Conservation (phyloP, 2,888 invertebrate species). For the Podotricha telesiphe region DNA sequence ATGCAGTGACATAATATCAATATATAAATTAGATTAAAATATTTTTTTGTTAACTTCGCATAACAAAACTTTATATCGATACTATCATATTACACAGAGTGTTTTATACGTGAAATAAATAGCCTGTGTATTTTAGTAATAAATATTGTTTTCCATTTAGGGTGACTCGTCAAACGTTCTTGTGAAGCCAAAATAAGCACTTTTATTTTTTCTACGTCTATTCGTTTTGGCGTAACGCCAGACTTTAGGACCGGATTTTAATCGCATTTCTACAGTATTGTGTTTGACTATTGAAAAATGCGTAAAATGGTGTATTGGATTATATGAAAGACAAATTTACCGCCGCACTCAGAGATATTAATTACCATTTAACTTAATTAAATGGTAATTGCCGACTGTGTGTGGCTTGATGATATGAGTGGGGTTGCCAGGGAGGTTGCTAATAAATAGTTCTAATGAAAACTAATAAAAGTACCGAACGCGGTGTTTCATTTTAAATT, state of each 20-base stretch:
- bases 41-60: too few species aligned
- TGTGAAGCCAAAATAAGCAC: constrained; percentile 42
- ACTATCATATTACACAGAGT: too few species aligned
- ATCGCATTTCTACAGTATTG: constrained; percentile 37
- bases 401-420: background rate
- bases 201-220: constrained; percentile 41
- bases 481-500: too few species aligned
- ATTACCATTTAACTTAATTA: background rate
- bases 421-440: background rate
- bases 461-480: too few species aligned
- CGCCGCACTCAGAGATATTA: background rate
- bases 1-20: too few species aligned
- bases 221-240: constrained; percentile 40
- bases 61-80: too few species aligned
- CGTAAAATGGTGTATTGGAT: constrained; percentile 15
- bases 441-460: too few species aligned
- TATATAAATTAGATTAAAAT: too few species aligned
- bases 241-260: constrained; percentile 38
- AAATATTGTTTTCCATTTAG: constrained; percentile 40
- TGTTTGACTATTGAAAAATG: constrained; percentile 31
- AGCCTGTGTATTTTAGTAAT: constrained; percentile 27
- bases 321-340: background rate
- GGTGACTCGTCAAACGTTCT: constrained; percentile 43
- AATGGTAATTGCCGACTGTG: too few species aligned
- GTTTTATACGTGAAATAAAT: constrained; percentile 10